Evolutionary conservation across 92 coral and sea anemone genomes (phyloP).

Genomic region (Paramuricea clavata): DNA sequence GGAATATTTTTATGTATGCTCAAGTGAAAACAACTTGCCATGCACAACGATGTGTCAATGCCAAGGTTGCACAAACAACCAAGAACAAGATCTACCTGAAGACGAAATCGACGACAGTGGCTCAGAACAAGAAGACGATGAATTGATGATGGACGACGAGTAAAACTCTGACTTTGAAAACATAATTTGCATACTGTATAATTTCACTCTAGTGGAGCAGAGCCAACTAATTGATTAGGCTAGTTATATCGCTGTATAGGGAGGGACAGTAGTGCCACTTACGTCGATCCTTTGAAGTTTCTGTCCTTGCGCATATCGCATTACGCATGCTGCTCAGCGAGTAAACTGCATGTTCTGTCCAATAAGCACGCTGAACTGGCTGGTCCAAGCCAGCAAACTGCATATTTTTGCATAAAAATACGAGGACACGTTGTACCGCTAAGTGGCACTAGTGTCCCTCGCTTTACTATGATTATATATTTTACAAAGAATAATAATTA

Average conservation of each 20-base stretch:
- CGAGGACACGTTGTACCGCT: no score
- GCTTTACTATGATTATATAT: neutral
- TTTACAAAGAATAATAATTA: neutral
- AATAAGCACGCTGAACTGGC: neutral
- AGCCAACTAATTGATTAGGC: no score
- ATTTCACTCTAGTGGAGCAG: neutral
- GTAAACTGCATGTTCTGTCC: neutral
- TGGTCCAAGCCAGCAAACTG: neutral
- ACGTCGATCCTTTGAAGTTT: neutral
- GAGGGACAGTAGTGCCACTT: neutral
- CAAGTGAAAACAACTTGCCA: slow-evolving; percentile 11
- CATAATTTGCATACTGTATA: no score
- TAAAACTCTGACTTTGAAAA: neutral
- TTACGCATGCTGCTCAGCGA: no score
- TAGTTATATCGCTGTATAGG: neutral
- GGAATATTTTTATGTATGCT: slow-evolving; percentile 3
- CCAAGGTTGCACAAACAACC: slow-evolving; percentile 20
- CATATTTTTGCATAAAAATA: neutral
- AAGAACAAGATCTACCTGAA: neutral
- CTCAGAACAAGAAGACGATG: slow-evolving; percentile 9
- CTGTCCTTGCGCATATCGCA: neutral
- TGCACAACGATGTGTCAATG: slow-evolving; percentile 22
- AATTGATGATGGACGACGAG: no score
- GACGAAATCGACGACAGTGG: neutral
- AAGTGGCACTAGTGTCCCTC: neutral